Percentiles rank a stretch among this genome's conserved stretches.
These are phyloP conservation scores for Seriola dumerili DNA, from an alignment of 2,113 vertebrate genomes.

Conservation along the genomic window DNA sequence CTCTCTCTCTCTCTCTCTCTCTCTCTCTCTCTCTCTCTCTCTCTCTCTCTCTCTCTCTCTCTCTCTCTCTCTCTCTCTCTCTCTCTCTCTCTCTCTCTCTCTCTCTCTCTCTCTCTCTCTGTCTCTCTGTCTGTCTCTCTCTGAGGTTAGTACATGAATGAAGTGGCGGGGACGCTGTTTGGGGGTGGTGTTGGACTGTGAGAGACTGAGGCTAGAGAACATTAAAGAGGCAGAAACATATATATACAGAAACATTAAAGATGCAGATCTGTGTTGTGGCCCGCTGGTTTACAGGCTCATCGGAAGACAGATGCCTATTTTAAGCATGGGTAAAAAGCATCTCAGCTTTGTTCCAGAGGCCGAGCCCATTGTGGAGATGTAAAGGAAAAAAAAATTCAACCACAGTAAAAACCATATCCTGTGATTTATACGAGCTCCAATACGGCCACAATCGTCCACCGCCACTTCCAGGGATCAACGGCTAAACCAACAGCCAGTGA, in stretches of 20 bases:
- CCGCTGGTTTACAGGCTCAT: conserved; percentile 18
- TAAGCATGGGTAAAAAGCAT: conserved; percentile 34
- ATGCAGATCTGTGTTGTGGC: conserved; percentile 54
- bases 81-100: too few relatives aligned
- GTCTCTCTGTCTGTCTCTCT: too few relatives aligned
- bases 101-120: too few relatives aligned
- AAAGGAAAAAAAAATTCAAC: conserved; percentile 32
- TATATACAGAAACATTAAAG: conserved; percentile 33
- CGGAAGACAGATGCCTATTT: conserved; percentile 57
- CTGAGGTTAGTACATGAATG: too few relatives aligned
- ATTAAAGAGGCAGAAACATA: background rate
- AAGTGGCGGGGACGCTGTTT: too few relatives aligned
- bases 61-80: too few relatives aligned
- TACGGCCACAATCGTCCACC: conserved; percentile 40
- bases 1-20: too few relatives aligned
- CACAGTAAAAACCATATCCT: conserved; percentile 68
- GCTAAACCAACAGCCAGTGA: conserved; percentile 79
- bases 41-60: too few relatives aligned
- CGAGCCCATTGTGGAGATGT: conserved; percentile 29
- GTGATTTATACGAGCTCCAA: conserved; percentile 59
- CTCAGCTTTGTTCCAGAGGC: conserved; percentile 51
- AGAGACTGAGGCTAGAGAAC: too few relatives aligned
- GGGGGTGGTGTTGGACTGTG: too few relatives aligned
- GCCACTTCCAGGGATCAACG: conserved; percentile 79
- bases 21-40: too few relatives aligned